A percentile compares a stretch with the other conserved stretches of the same genome.
These are phyloP conservation scores for Hecatera dysodea DNA, from an alignment of 2,888 invertebrate genomes.

Conservation along the genomic window DNA sequence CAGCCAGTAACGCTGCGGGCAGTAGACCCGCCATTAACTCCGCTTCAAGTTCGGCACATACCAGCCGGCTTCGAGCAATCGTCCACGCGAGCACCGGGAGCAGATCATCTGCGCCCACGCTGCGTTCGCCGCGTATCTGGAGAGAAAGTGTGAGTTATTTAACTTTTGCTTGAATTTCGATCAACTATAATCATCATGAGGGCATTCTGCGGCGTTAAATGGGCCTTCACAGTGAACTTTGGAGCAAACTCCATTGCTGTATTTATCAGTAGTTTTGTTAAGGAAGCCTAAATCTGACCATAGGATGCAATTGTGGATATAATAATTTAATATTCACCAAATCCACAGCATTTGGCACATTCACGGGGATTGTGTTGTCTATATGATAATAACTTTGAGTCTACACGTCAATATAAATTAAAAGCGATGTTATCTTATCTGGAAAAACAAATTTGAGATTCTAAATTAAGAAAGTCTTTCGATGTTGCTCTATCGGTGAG, in stretches of 20 bases:
- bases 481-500: not conserved
- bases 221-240: not conserved
- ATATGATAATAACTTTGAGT: too few relatives aligned
- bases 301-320: not conserved
- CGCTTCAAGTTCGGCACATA: slow-evolving; percentile 98
- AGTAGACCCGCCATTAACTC: slow-evolving; percentile 99
- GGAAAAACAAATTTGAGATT: not conserved
- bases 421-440: not conserved
- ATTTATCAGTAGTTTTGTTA: not conserved
- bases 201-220: not conserved
- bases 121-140: slow-evolving; percentile 93
- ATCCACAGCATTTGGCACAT: not conserved
- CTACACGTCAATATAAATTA: too few relatives aligned
- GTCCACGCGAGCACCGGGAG: slow-evolving; percentile 98
- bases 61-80: slow-evolving; percentile 96
- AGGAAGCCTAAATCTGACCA: not conserved
- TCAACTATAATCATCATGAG: not conserved
- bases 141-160: slow-evolving; percentile 26
- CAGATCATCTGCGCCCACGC: slow-evolving; percentile 96
- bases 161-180: not conserved
- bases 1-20: slow-evolving; percentile 97
- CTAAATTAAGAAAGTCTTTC: not conserved
- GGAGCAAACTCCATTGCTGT: not conserved
- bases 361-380: not conserved
- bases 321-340: not conserved